These are phyloP conservation scores for Euproctis similis DNA, from an alignment of 2,888 invertebrate genomes.

Conservation along the genomic window DNA sequence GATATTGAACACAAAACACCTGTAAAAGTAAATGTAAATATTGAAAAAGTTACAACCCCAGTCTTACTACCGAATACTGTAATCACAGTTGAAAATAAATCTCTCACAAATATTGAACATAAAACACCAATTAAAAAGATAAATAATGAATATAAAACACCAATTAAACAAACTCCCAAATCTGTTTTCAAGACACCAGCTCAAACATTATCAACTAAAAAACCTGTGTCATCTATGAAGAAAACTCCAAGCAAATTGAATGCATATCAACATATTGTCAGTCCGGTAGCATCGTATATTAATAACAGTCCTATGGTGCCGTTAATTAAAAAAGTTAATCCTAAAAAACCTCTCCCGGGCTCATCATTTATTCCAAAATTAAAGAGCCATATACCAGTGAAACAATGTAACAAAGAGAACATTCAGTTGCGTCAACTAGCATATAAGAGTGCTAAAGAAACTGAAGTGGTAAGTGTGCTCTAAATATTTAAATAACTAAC, in stretches of 20 bases:
- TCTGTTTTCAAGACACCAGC: conserved; percentile 42
- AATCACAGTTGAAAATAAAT: no score
- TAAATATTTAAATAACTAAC: not conserved
- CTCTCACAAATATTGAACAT: no score
- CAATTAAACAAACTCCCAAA: conserved; percentile 17
- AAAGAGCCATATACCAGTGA: conserved; percentile 20
- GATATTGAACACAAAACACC: no score
- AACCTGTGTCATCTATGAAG: conserved; percentile 27
- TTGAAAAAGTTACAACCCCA: no score
- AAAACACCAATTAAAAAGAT: no score
- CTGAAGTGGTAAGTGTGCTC: conserved; percentile 41
- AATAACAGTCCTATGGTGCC: conserved; percentile 47
- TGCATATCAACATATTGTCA: conserved; percentile 45
- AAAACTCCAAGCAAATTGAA: conserved; percentile 36
- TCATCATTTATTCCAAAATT: conserved; percentile 44
- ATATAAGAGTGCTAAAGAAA: conserved; percentile 52
- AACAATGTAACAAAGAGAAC: conserved; percentile 43
- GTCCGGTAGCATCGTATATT: conserved; percentile 59
- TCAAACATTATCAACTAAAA: conserved; percentile 31
- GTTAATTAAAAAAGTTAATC: conserved; percentile 43
- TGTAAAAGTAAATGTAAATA: no score
- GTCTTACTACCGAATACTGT: no score
- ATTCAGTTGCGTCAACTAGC: conserved; percentile 40
- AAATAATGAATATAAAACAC: conserved; percentile 16
- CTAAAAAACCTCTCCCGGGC: conserved; percentile 42